Base-by-base conservation (phyloP, 2,888 invertebrate genomes). In the Nymphalis polychloros region DNA sequence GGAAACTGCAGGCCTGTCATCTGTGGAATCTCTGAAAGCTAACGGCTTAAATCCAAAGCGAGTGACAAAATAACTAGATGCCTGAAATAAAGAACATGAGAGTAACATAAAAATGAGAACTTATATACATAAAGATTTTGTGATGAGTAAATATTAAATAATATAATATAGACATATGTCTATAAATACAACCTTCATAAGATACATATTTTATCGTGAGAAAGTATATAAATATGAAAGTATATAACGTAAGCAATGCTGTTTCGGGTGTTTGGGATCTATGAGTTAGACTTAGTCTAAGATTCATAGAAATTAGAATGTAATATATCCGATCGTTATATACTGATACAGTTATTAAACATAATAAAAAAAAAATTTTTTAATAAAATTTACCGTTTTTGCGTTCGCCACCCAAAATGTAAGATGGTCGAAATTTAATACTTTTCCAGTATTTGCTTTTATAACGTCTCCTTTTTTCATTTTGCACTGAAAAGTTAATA, bases 11-110 rank as follows among this genome's bases (percentile, higher is more conserved):
- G 95, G 92, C 74, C 97, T 94, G 64, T 94, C 94, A 63, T 97
- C 97, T 0, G 98, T 97, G 72, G 99, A 92, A 65, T 99, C 98
- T 80, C 95, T 95, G 84, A 98, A 96, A 20, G 97, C 98, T 71
- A 97, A 88, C 0, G 97, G 97, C 81, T 97, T 95, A 84, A 99
- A 99, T 49, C 99, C 99, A 87, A 99, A 93, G 64, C 97, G 94
- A 0, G 97, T 95, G 69, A 97, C 95, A 85, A 99, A 99, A 87
- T 96, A 97, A 78, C 96, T 96, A 35, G 99, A 98, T 3, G 98
- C 98, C 97, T 98, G 82, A 50, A 89, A 86, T 65, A 27, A 49
- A 1, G 47, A 6, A 23, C 16, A 23, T n/a, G 27, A 16, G 5
- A 47, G 1, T 13, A 23, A 1, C 6, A 47, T 23, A 60, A 19